These are phyloP conservation scores for Chlorospingus semifuscus DNA, from an alignment of 2,797 vertebrate genomes.

Conservation along the genomic window DNA sequence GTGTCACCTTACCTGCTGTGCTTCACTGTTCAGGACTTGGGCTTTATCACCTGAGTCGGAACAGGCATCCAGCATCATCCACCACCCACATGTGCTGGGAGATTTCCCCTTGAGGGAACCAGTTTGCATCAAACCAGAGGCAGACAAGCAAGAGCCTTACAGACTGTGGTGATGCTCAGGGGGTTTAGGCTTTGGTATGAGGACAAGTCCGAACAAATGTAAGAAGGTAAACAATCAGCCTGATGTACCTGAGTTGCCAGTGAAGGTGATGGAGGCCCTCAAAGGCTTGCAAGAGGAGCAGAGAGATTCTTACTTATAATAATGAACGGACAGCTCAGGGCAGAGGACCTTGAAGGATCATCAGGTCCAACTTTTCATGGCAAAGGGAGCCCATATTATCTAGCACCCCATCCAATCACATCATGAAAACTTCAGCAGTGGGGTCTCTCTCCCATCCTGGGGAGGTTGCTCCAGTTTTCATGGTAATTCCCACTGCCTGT, in stretches of 20 bases:
- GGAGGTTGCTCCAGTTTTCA: neutral
- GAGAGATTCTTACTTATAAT: neutral
- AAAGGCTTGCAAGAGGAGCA: neutral
- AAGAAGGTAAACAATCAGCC: neutral
- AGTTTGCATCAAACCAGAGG: neutral
- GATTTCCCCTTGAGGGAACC: neutral
- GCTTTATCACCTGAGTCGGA: neutral
- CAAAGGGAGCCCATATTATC: neutral
- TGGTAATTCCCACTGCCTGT: neutral
- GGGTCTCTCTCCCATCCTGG: neutral
- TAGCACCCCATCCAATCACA: neutral
- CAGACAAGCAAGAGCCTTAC: neutral
- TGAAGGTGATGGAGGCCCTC: neutral
- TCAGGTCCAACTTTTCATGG: accelerated
- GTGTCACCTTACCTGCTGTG: neutral
- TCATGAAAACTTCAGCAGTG: neutral
- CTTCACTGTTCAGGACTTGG: neutral
- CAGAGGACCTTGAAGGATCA: neutral
- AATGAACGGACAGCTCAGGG: neutral
- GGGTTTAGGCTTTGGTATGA: neutral
- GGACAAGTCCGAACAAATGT: neutral
- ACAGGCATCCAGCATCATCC: neutral
- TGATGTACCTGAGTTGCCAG: neutral
- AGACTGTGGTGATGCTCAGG: neutral
- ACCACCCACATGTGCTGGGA: neutral